Evolutionary conservation across 2,797 vertebrate genomes (phyloP).

Genomic region (Delichon dasypus): DNA sequence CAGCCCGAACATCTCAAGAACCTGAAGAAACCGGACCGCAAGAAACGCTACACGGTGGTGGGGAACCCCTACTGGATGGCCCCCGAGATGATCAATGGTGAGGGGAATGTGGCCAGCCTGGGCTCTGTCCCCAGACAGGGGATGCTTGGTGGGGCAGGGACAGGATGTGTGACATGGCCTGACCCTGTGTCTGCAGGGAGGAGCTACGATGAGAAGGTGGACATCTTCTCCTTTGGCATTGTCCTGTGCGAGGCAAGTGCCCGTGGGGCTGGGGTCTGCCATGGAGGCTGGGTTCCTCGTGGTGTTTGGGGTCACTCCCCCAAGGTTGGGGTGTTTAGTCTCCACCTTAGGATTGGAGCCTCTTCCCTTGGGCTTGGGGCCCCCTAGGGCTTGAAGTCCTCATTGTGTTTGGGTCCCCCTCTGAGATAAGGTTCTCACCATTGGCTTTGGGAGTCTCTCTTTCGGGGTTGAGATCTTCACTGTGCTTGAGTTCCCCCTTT

Average conservation of each 20-base stretch:
- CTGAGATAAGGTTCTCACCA: background rate
- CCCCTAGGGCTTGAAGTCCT: background rate
- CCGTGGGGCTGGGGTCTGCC: background rate
- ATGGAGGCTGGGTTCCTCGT: rapidly evolving
- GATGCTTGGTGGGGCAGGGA: background rate
- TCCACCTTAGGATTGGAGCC: background rate
- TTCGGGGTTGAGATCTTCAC: background rate
- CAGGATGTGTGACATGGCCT: background rate
- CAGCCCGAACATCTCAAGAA: slow-evolving; percentile 82
- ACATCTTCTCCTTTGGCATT: slow-evolving; percentile 98
- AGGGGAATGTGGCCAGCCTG: background rate
- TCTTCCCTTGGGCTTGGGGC: background rate
- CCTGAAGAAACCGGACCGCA: slow-evolving; percentile 89
- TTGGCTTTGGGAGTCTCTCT: background rate
- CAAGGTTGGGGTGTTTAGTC: background rate
- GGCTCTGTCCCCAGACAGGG: background rate
- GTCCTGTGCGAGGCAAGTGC: slow-evolving; percentile 92
- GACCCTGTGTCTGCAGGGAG: slow-evolving; percentile 78
- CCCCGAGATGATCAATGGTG: slow-evolving; percentile 98
- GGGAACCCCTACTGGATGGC: slow-evolving; percentile 99
- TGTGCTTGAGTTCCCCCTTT: background rate
- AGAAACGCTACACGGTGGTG: slow-evolving; percentile 97
- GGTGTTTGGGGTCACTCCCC: background rate
- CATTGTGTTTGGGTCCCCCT: background rate
- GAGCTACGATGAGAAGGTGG: slow-evolving; percentile 96